Evolutionary conservation across 2,888 invertebrate species (phyloP).

Genomic region (Athetis lepigone): DNA sequence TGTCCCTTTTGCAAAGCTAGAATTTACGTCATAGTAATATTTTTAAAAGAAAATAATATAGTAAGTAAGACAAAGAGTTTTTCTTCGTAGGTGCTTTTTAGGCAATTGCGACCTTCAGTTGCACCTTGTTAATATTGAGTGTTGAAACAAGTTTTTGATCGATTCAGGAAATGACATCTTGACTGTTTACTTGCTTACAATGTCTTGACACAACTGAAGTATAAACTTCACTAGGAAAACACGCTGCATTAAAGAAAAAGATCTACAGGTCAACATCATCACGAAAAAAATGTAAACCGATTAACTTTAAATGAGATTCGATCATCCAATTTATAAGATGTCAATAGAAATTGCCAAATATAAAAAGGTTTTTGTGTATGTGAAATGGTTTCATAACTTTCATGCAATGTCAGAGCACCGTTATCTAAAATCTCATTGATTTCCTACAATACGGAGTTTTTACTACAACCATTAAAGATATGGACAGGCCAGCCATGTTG

Average conservation of each 20-base stretch:
- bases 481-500: constrained; percentile 18
- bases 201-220: neutral
- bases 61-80: neutral
- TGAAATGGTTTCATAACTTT: constrained; percentile 25
- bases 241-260: neutral
- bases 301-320: constrained; percentile 26
- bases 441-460: neutral
- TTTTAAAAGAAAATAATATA: neutral
- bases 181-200: constrained; percentile 1
- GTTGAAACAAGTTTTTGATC: constrained; percentile 45
- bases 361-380: constrained; percentile 15
- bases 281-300: constrained; percentile 8
- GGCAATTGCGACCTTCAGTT: constrained; percentile 30
- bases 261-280: neutral
- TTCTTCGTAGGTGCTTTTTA: constrained; percentile 7
- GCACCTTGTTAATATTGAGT: constrained; percentile 29
- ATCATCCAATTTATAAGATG: constrained; percentile 15
- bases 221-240: neutral
- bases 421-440: neutral
- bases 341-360: constrained; percentile 24
- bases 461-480: constrained; percentile 2
- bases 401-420: constrained; percentile 23
- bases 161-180: constrained; percentile 41
- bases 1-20: neutral
- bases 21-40: neutral